phyloP scores from a whole-genome alignment of 2,113 vertebrate species.

The western clawed frog (Xenopus tropicalis) region DNA sequence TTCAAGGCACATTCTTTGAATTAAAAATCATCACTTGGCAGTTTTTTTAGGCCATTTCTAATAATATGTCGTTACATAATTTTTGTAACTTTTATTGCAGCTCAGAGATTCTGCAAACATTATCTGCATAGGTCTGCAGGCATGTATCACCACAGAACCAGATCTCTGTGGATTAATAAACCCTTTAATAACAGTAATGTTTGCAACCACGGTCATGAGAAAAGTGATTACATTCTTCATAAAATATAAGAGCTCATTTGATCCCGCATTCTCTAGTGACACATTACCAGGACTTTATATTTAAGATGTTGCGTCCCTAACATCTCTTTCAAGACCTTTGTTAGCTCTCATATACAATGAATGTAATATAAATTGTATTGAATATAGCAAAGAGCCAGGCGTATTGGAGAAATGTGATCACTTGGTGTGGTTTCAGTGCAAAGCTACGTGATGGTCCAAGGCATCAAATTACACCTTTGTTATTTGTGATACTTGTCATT shows the following conservation, averaged over 20 bases:
- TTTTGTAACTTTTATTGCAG: constrained; percentile 32
- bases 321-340: constrained; percentile 52
- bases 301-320: constrained; percentile 64
- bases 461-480: no score
- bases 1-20: background rate
- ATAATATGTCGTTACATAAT: background rate
- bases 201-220: constrained; percentile 67
- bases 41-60: background rate
- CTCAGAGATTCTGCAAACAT: constrained; percentile 45
- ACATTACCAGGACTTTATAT: constrained; percentile 67
- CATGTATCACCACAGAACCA: constrained; percentile 51
- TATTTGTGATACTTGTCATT: no score
- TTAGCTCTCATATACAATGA: constrained; percentile 57
- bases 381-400: constrained; percentile 50
- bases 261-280: constrained; percentile 62
- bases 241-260: constrained; percentile 79
- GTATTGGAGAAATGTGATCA: no score
- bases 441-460: no score
- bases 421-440: no score
- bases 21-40: background rate
- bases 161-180: constrained; percentile 68
- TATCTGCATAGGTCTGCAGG: constrained; percentile 52
- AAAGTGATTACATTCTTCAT: constrained; percentile 72
- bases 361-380: constrained; percentile 56
- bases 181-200: constrained; percentile 66